Percentiles rank a stretch among this genome's conserved stretches.
Evolutionary conservation across 1,140 invertebrate genomes (phyloP).

Genomic region (Cydia splendana): DNA sequence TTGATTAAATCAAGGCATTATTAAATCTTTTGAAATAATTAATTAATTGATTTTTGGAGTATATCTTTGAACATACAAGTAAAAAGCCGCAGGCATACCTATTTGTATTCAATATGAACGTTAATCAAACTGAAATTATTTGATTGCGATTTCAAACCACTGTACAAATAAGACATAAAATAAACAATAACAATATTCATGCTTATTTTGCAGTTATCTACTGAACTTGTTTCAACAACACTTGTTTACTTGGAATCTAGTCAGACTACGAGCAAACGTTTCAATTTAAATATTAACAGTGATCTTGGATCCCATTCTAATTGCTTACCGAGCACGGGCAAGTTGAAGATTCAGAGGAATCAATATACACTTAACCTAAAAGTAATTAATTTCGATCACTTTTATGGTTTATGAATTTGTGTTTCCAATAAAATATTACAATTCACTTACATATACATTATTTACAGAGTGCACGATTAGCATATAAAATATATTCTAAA

Average conservation of each 20-base stretch:
- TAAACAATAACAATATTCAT: neutral
- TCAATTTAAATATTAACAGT: constrained; percentile 31
- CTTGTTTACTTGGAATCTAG: constrained; percentile 12
- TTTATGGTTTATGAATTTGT: too few relatives aligned
- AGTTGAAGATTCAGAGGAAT: neutral
- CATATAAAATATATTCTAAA: too few relatives aligned
- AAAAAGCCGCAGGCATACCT: neutral
- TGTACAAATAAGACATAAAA: neutral
- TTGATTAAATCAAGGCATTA: too few relatives aligned
- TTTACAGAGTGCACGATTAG: too few relatives aligned
- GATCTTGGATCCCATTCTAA: neutral
- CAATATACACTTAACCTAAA: neutral
- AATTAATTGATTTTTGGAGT: neutral
- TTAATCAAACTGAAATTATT: constrained; percentile 1
- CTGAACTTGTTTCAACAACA: constrained; percentile 11
- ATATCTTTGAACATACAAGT: neutral
- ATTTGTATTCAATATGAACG: neutral
- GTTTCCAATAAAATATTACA: too few relatives aligned
- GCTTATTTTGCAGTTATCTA: constrained; percentile 6
- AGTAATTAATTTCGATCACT: too few relatives aligned
- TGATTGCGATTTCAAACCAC: neutral
- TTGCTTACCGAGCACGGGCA: neutral
- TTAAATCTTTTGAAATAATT: too few relatives aligned
- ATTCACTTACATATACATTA: too few relatives aligned
- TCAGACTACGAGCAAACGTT: constrained; percentile 14